Evolutionary conservation across 2,797 vertebrate genomes (phyloP), one percentile per base, ranked within the genome.

Genomic region (Crypturellus tataupa): DNA sequence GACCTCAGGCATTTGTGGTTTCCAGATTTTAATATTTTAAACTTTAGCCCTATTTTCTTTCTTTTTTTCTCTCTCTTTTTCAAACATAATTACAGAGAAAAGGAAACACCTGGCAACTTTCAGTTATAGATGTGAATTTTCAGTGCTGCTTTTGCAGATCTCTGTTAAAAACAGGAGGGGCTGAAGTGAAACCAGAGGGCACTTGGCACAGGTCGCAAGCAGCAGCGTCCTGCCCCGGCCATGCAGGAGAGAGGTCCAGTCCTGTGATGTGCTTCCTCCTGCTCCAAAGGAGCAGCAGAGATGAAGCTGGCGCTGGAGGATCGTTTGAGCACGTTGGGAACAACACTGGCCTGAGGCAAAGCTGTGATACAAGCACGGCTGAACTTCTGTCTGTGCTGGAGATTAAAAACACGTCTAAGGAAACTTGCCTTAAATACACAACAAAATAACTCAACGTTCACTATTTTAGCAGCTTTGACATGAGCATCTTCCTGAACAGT

Each of bases 311-410:
- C 70, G 70, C n/a, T 40, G 37, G 59, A 79, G 89, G 39, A 69
- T 8, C 47, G 39, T 76, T 87, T 55, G 10, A 55, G 49, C 42
- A 46, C 0, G 1, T 60, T 33, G 62, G 46, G 87, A 92, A 91
- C 4, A 3, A 80, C 39, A 76, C 15, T 51, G 80, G 80, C 88
- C 85, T 39, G 35, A 89, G 92, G 80, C 84, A 92, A 91, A 89
- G 53, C 5, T 90, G 40, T 46, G 73, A 76, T 80, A 80, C 55
- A 68, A 85, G 82, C 75, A 58, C 55, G 40, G 59, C 14, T 2
- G 60, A 90, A 79, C 31, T 40, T 67, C 3, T 19, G 46, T 39
- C 80, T 21, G 62, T 59, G 62, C 70, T 76, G 47, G 35, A 80
- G 60, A 93, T 80, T 49, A 77, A n/a, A 51, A 78, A 25, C 51